Percentiles rank a stretch among this genome's conserved stretches.
These are phyloP conservation scores for Plotosus lineatus DNA, from an alignment of 2,113 vertebrate genomes.

Conservation along the genomic window DNA sequence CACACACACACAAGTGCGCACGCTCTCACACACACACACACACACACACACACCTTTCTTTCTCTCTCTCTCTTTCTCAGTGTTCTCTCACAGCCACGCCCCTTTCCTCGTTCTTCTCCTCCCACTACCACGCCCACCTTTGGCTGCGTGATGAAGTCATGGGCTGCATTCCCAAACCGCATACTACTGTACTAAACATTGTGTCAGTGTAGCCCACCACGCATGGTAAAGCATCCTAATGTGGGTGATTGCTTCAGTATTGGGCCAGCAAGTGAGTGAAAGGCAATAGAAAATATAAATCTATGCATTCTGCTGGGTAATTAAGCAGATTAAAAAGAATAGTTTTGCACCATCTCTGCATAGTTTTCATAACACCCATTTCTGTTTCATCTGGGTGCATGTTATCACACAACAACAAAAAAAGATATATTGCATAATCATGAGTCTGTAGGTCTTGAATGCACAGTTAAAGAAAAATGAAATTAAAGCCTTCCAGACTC, in stretches of 20 bases:
- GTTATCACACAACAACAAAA: no score
- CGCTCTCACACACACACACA: background rate
- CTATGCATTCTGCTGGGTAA: background rate
- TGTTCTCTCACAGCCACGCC: constrained; percentile 1
- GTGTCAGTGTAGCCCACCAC: background rate
- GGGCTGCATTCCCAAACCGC: background rate
- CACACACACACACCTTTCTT: background rate
- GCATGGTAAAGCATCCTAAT: background rate
- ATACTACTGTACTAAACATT: background rate
- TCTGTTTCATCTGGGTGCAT: background rate
- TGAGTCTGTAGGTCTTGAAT: background rate
- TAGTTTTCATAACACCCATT: background rate
- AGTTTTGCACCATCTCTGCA: background rate
- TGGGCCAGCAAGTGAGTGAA: background rate
- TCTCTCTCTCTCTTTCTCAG: background rate
- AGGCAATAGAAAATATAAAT: background rate
- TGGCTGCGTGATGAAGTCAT: constrained; percentile 41
- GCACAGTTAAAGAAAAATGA: background rate
- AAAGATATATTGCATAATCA: background rate
- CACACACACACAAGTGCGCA: background rate
- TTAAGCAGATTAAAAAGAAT: background rate
- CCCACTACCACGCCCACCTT: background rate
- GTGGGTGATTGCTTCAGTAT: background rate
- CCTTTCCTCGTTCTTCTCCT: background rate
- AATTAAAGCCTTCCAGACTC: no score